Evolutionary conservation across 2,888 invertebrate species (phyloP).

Genomic region (Abrostola tripartita): DNA sequence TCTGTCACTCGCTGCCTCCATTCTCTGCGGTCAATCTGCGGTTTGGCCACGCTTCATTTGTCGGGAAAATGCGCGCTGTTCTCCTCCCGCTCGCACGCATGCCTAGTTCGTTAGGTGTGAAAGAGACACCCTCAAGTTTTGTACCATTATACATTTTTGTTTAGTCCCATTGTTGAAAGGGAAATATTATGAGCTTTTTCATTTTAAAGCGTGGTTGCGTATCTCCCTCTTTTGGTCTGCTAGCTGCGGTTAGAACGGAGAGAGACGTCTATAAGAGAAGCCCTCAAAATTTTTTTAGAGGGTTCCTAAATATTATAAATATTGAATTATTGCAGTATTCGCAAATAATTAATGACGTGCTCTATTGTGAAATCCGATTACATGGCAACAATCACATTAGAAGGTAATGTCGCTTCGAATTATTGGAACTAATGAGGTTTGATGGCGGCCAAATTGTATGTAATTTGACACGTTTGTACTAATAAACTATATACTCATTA

Average conservation of each 20-base stretch:
- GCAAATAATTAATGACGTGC: constrained; percentile 8
- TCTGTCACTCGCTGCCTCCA: constrained; percentile 88
- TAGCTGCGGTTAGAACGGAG: constrained; percentile 65
- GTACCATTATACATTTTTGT: constrained; percentile 84
- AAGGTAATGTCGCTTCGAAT: constrained; percentile 59
- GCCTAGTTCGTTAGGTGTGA: constrained; percentile 59
- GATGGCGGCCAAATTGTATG: constrained; percentile 60
- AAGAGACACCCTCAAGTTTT: constrained; percentile 81
- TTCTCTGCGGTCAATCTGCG: constrained; percentile 89
- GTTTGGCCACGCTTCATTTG: constrained; percentile 89
- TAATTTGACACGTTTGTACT: constrained; percentile 58
- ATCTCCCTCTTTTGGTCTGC: constrained; percentile 69
- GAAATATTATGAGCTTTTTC: constrained; percentile 86
- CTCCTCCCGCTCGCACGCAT: constrained; percentile 72
- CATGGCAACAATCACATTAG: constrained; percentile 46
- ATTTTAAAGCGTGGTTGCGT: constrained; percentile 71
- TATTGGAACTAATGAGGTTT: constrained; percentile 67
- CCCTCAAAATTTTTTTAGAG: constrained; percentile 26
- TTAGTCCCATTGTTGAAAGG: constrained; percentile 84
- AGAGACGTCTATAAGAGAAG: constrained; percentile 66
- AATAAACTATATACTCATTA: constrained; percentile 50
- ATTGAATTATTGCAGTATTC: neutral
- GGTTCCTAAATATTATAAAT: constrained; percentile 9
- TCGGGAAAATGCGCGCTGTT: constrained; percentile 84
- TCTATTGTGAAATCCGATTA: constrained; percentile 38